A percentile compares a stretch with the other conserved stretches of the same genome.
phyloP scores from a whole-genome alignment of 2,888 invertebrate species.

The Sarcophaga caerulescens region DNA sequence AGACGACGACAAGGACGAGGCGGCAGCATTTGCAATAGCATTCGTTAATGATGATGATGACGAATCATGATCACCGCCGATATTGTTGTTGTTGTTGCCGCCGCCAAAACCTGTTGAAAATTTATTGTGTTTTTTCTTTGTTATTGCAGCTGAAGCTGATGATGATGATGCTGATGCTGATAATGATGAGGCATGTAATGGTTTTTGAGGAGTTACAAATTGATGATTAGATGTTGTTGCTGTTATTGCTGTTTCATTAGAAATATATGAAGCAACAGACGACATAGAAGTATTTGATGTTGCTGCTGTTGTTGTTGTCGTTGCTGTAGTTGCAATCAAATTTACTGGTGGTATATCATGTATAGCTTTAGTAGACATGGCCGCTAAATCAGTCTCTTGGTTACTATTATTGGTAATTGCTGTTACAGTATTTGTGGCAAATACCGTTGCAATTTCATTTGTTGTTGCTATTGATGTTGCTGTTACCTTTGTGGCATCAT shows the following conservation, averaged over 20 bases:
- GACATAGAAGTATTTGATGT: neutral
- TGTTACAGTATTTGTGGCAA: constrained; percentile 35
- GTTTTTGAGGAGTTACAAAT: constrained; percentile 65
- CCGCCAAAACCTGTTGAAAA: constrained; percentile 58
- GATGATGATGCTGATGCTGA: constrained; percentile 63
- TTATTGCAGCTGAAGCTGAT: constrained; percentile 71
- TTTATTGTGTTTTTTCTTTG: constrained; percentile 73
- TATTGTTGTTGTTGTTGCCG: constrained; percentile 24
- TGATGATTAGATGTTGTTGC: constrained; percentile 45
- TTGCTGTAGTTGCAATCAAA: constrained; percentile 31
- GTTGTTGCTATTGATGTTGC: constrained; percentile 28
- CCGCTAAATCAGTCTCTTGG: constrained; percentile 79
- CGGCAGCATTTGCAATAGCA: constrained; percentile 59
- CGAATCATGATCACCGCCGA: constrained; percentile 44
- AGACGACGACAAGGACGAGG: neutral
- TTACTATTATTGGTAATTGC: constrained; percentile 68
- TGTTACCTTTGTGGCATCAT: constrained; percentile 7
- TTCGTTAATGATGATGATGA: constrained; percentile 66
- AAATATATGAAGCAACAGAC: neutral
- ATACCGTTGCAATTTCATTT: neutral
- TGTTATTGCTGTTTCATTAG: constrained; percentile 12
- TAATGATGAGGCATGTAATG: constrained; percentile 59
- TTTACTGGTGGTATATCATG: constrained; percentile 56
- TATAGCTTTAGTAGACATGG: constrained; percentile 71
- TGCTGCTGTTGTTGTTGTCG: constrained; percentile 17